Percentiles rank a stretch among this genome's conserved stretches.
Conservation (phyloP, 2,797 vertebrate species). For the Galaxias olidus region DNA sequence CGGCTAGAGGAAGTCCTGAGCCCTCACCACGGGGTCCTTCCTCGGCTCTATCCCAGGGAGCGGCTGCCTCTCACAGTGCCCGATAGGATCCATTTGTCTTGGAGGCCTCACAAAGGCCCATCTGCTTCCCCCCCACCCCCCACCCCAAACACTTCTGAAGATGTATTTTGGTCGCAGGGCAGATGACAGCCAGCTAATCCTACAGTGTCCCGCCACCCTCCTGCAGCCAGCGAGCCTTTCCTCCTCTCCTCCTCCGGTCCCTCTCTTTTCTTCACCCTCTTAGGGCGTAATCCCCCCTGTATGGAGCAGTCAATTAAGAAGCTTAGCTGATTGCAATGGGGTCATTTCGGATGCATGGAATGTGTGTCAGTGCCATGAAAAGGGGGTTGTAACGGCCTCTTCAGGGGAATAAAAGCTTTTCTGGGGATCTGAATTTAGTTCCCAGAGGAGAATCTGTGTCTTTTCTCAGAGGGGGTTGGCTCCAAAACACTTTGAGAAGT, state of each 20-base stretch:
- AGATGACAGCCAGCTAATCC: conserved; percentile 62
- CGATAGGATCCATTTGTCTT: conserved; percentile 70
- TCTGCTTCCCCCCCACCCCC: conserved; percentile 9
- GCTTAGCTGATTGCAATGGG: conserved; percentile 57
- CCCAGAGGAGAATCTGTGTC: conserved; percentile 34
- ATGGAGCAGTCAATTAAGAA: conserved; percentile 64
- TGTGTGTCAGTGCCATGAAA: conserved; percentile 56
- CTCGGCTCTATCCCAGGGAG: conserved; percentile 53
- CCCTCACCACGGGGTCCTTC: conserved; percentile 65
- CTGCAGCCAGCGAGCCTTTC: conserved; percentile 56
- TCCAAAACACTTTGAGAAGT: conserved; percentile 29
- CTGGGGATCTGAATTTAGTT: conserved; percentile 35
- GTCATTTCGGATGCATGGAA: conserved; percentile 53
- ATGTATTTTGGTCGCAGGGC: conserved; percentile 64
- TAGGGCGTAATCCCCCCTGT: background rate
- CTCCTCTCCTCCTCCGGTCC: conserved; percentile 48
- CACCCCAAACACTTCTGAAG: conserved; percentile 58
- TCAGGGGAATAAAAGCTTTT: conserved; percentile 34
- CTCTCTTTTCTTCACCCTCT: conserved; percentile 28
- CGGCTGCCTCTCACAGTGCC: conserved; percentile 52
- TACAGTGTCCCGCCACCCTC: conserved; percentile 58
- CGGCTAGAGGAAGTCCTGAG: conserved; percentile 59
- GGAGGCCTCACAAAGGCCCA: conserved; percentile 66
- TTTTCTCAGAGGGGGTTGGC: conserved; percentile 19
- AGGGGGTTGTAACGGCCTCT: conserved; percentile 49